These are phyloP conservation scores for Polydrusus tereticollis DNA, from an alignment of 2,888 invertebrate species.

Conservation along the genomic window DNA sequence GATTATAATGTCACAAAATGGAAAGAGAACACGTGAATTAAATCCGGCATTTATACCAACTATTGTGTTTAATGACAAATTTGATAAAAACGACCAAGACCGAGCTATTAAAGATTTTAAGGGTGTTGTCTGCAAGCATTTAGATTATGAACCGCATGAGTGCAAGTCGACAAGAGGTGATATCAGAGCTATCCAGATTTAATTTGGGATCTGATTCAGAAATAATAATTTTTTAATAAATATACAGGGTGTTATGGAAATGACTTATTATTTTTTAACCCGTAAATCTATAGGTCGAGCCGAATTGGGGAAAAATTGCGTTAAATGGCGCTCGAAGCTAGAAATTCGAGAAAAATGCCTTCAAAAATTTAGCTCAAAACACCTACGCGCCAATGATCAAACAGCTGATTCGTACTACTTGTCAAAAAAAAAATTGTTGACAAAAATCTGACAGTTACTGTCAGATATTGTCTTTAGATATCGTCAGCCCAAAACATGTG, in stretches of 20 bases:
- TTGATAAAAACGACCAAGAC: slow-evolving; percentile 49
- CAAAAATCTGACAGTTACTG: too few relatives aligned
- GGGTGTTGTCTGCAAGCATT: slow-evolving; percentile 52
- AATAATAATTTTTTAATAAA: not conserved
- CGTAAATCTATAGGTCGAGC: too few relatives aligned
- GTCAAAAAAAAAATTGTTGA: too few relatives aligned
- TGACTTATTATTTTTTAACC: not conserved
- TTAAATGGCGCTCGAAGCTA: too few relatives aligned
- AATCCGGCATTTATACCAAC: slow-evolving; percentile 65
- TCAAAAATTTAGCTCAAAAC: too few relatives aligned
- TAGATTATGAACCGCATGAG: slow-evolving; percentile 47
- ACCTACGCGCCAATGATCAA: too few relatives aligned
- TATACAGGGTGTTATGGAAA: not conserved
- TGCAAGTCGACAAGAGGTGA: slow-evolving; percentile 30
- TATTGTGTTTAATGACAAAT: slow-evolving; percentile 64
- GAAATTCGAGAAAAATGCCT: too few relatives aligned
- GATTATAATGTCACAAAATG: slow-evolving; percentile 63
- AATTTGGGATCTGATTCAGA: not conserved
- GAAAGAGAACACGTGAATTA: slow-evolving; percentile 62
- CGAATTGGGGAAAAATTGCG: too few relatives aligned
- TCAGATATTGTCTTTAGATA: too few relatives aligned
- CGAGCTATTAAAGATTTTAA: slow-evolving; percentile 53
- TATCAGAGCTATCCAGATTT: not conserved
- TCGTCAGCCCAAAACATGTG: too few relatives aligned
- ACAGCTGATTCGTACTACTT: too few relatives aligned